Evolutionary conservation across 2,113 vertebrate genomes (phyloP).

Genomic region (Podilymbus podiceps): DNA sequence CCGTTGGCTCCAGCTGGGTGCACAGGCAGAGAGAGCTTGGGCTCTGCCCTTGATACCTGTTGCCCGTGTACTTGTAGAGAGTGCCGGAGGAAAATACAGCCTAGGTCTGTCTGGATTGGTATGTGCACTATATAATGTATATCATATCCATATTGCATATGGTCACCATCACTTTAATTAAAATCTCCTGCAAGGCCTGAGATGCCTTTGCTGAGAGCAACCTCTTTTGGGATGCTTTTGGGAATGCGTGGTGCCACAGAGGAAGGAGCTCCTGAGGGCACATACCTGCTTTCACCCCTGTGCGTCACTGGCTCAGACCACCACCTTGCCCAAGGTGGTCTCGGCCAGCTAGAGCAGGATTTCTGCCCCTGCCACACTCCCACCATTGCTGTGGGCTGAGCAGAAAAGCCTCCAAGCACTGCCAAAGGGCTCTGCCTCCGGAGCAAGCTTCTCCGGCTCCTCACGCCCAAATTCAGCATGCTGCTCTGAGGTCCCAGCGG

Average conservation of each 20-base stretch:
- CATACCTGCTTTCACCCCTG: not conserved
- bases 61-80: rapidly evolving
- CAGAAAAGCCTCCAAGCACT: not conserved
- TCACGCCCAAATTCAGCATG: not conserved
- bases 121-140: not conserved
- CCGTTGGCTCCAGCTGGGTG: not conserved
- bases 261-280: not conserved
- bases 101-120: not conserved
- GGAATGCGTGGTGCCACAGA: not conserved
- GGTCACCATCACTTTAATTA: not conserved
- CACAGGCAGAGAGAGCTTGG: not conserved
- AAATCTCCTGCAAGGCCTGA: not conserved
- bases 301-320: not conserved
- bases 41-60: not conserved
- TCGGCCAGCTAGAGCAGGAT: not conserved
- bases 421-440: not conserved
- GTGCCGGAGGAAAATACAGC: not conserved
- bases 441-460: not conserved
- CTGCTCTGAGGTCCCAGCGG: not conserved
- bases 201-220: not conserved
- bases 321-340: not conserved
- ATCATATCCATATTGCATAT: not conserved
- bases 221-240: not conserved
- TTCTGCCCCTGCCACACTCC: not conserved
- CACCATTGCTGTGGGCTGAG: not conserved